Conservation (phyloP, 2,888 invertebrate genomes). For the Aphidius colemani region DNA sequence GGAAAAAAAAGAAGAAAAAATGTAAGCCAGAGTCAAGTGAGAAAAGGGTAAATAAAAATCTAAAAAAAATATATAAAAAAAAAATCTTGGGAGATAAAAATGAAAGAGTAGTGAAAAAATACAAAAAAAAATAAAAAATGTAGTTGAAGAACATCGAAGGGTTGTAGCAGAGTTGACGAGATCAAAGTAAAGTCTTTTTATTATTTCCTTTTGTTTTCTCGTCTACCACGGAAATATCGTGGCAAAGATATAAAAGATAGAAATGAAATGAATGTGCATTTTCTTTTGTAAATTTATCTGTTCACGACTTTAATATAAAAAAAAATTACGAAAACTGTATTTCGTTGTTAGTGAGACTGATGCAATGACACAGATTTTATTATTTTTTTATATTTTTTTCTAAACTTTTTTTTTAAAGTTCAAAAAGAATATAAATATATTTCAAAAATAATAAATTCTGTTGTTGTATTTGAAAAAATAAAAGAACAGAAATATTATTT, state of each 20-base stretch:
- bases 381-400: not conserved
- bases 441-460: no score
- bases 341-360: not conserved
- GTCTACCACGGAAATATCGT: not conserved
- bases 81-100: not conserved
- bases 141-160: no score
- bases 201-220: not conserved
- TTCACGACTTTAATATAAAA: not conserved
- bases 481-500: no score
- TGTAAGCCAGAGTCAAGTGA: no score
- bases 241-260: not conserved
- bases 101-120: not conserved
- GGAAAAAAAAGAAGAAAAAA: no score
- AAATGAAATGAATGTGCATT: conserved; percentile 10
- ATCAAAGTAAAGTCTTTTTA: conserved; percentile 1
- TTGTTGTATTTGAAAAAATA: no score
- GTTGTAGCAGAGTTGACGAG: not conserved
- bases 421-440: no score
- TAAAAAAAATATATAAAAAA: not conserved
- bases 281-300: conserved; percentile 18
- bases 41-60: no score
- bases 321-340: conserved; percentile 4
- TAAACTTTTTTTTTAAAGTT: not conserved
- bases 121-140: not conserved
- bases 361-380: not conserved